Evolutionary conservation across 2,113 vertebrate genomes (phyloP).

Genomic region (Eidolon helvum): DNA sequence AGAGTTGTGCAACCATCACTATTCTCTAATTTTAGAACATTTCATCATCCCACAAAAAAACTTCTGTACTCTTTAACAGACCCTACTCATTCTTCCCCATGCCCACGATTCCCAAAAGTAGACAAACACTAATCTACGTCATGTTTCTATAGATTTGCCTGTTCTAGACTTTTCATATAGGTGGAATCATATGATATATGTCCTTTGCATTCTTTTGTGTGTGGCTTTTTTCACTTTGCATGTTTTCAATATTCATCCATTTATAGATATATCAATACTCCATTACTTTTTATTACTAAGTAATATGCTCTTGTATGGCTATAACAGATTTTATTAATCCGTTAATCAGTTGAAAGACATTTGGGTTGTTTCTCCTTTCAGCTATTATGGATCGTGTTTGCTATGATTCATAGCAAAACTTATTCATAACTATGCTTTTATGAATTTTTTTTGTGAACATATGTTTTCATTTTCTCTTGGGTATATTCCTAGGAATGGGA

Average conservation of each 20-base stretch:
- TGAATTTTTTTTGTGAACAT: not conserved
- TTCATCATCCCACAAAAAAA: not conserved
- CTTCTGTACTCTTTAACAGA: not conserved
- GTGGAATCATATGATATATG: not conserved
- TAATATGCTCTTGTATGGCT: not conserved
- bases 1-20: not conserved
- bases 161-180: not conserved
- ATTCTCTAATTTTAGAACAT: not conserved
- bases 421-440: not conserved
- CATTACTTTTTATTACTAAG: not conserved
- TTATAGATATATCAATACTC: not conserved
- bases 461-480: slow-evolving; percentile 2
- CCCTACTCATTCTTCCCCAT: not conserved
- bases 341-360: not conserved
- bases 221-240: not conserved
- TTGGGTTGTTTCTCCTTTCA: not conserved
- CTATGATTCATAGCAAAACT: not conserved
- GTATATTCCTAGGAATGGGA: not conserved
- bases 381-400: not conserved
- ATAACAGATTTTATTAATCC: not conserved
- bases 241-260: not conserved
- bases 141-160: not conserved
- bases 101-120: not conserved
- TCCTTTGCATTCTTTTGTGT: not conserved
- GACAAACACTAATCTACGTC: not conserved